Evolutionary conservation across 2,797 vertebrate genomes (phyloP).

Genomic region (Argyrosomus regius): DNA sequence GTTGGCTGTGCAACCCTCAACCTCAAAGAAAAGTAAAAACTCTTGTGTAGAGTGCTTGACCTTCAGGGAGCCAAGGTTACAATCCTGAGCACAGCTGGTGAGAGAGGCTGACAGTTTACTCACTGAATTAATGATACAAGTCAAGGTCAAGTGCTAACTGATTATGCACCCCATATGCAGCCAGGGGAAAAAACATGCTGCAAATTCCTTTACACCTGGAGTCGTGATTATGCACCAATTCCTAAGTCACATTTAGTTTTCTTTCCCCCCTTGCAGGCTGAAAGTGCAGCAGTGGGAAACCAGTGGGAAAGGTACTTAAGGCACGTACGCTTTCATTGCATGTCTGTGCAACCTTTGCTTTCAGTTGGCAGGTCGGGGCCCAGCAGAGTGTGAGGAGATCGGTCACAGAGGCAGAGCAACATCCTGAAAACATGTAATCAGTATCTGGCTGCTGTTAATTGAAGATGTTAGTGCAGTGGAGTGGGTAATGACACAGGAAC

Average conservation of each 20-base stretch:
- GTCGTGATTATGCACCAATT: conserved; percentile 68
- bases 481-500: conserved; percentile 84
- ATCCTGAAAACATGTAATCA: conserved; percentile 83
- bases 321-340: conserved; percentile 25
- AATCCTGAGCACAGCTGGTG: conserved; percentile 77
- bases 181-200: conserved; percentile 58
- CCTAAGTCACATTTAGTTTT: conserved; percentile 63
- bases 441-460: conserved; percentile 83
- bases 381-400: conserved; percentile 79
- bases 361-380: conserved; percentile 55
- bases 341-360: conserved; percentile 45
- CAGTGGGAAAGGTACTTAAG: conserved; percentile 29
- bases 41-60: conserved; percentile 65
- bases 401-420: conserved; percentile 79
- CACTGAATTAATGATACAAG: conserved; percentile 82
- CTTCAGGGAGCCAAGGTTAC: conserved; percentile 76
- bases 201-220: conserved; percentile 78
- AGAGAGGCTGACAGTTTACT: conserved; percentile 78
- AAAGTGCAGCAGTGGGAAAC: conserved; percentile 37
- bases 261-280: conserved; percentile 33
- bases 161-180: conserved; percentile 77
- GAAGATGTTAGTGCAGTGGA: conserved; percentile 84
- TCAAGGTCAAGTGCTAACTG: conserved; percentile 82
- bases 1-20: background rate
- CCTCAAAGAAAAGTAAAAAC: conserved; percentile 53